Evolutionary conservation across 2,797 vertebrate species (phyloP).

Genomic region (Peromyscus melanophrys): DNA sequence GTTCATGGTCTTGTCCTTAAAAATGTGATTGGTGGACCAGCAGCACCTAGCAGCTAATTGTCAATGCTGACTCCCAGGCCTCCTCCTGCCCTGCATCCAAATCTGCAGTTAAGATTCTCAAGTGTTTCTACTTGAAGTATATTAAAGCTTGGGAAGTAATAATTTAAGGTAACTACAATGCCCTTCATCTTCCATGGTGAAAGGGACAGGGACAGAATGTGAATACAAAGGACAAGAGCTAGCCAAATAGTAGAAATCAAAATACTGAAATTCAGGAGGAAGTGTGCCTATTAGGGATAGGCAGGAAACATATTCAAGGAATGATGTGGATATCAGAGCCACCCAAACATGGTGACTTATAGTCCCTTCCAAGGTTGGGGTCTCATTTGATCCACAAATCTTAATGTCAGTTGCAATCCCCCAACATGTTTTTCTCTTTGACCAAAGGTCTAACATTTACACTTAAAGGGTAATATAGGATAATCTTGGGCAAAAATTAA

Average conservation of each 20-base stretch:
- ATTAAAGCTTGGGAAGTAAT: slow-evolving; percentile 50
- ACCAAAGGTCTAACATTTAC: not conserved
- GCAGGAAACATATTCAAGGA: not conserved
- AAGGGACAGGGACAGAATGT: not conserved
- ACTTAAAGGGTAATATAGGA: slow-evolving; percentile 13
- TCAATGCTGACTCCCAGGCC: not conserved
- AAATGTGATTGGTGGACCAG: not conserved
- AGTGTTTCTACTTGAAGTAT: not conserved
- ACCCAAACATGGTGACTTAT: not conserved
- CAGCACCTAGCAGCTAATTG: not conserved
- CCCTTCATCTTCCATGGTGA: slow-evolving; percentile 35
- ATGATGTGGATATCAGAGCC: not conserved
- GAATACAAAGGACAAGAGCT: not conserved
- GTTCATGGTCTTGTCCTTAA: slow-evolving; percentile 2
- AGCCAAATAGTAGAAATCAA: not conserved
- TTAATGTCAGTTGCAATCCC: slow-evolving; percentile 13
- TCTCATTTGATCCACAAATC: slow-evolving; percentile 40
- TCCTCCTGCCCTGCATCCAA: not conserved
- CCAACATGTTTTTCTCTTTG: slow-evolving; percentile 46
- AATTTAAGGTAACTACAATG: not conserved
- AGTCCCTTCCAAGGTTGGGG: slow-evolving; percentile 14
- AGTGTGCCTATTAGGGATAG: not conserved
- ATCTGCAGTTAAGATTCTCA: slow-evolving; percentile 2
- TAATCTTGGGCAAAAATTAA: slow-evolving; percentile 46
- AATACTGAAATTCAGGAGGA: slow-evolving; percentile 43